Conservation (phyloP, 2,888 invertebrate genomes). For the Allolobophora icterica region DNA sequence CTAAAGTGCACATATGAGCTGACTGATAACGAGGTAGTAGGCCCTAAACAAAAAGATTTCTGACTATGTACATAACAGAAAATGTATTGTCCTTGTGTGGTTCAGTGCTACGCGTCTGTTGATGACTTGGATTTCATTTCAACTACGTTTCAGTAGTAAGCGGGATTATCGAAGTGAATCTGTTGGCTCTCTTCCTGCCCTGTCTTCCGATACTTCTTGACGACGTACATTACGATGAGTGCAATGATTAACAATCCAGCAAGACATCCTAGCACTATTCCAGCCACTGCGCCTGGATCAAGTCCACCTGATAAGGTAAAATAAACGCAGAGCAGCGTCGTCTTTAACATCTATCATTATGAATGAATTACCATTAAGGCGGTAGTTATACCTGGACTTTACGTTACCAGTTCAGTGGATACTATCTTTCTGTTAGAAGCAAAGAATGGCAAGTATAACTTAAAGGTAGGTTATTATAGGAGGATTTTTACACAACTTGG, state of each 20-base stretch:
- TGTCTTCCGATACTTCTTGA: neutral
- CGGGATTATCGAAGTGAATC: constrained; percentile 22
- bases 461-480: too few relatives aligned
- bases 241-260: neutral
- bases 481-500: too few relatives aligned
- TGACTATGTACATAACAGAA: neutral
- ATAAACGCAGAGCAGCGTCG: neutral
- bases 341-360: neutral
- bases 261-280: neutral
- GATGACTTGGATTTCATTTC: constrained; percentile 13
- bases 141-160: constrained; percentile 18
- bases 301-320: constrained; percentile 3
- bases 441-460: neutral
- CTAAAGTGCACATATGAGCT: too few relatives aligned
- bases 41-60: too few relatives aligned
- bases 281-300: constrained; percentile 8
- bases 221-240: neutral
- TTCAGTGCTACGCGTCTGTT: neutral
- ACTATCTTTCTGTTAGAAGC: neutral
- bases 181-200: constrained; percentile 10
- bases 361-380: neutral
- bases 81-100: neutral
- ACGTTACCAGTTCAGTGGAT: neutral
- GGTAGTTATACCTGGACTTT: neutral
- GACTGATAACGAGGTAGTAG: too few relatives aligned